phyloP scores from a whole-genome alignment of 2,888 invertebrate species.

The Eupithecia subumbrata region DNA sequence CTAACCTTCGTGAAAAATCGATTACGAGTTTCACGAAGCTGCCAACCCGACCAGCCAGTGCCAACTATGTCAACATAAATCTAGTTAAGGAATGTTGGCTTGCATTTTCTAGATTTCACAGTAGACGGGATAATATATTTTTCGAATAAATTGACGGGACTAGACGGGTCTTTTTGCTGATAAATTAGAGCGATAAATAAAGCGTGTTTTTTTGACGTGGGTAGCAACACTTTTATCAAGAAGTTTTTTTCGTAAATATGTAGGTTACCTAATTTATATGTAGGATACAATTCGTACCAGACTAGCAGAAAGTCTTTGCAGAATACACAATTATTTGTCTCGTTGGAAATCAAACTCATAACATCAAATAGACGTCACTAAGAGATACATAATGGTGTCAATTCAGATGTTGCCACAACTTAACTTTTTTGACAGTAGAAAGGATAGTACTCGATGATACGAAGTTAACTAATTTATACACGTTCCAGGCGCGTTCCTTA shows the following conservation, averaged over 20 bases:
- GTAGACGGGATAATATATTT: not conserved
- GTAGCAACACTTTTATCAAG: not conserved
- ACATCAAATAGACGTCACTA: no score
- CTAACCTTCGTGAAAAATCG: slow-evolving; percentile 23
- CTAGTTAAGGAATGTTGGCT: slow-evolving; percentile 9
- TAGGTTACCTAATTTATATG: not conserved
- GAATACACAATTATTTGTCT: not conserved
- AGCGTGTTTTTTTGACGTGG: not conserved
- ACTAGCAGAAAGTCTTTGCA: not conserved
- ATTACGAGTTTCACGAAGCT: slow-evolving; percentile 12
- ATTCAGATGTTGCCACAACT: no score
- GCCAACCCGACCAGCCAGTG: slow-evolving; percentile 12
- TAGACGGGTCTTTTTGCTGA: not conserved
- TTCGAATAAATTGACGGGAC: not conserved
- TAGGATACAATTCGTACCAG: not conserved
- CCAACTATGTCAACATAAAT: slow-evolving; percentile 33
- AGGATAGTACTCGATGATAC: no score
- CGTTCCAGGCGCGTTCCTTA: not conserved
- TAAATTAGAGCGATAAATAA: not conserved
- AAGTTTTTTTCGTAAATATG: not conserved
- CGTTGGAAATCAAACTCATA: not conserved
- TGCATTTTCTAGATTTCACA: slow-evolving; percentile 22
- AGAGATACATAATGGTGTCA: no score
- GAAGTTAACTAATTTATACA: not conserved
- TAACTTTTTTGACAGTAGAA: no score